Base-by-base conservation (phyloP, 2,113 vertebrate species). In the Dipodomys ordii region DNA sequence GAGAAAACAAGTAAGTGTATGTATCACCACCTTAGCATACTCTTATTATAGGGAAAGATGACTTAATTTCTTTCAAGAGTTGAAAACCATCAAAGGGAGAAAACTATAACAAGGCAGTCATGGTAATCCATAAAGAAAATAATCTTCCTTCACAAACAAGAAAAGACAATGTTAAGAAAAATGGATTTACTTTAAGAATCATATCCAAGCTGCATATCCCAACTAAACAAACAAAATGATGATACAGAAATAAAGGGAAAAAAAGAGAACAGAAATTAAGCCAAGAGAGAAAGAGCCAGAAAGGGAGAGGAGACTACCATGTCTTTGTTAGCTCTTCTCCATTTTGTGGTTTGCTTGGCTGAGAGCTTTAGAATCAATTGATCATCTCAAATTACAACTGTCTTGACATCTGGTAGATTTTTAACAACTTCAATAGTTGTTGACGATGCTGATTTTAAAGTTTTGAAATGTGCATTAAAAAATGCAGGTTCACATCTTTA, bases 401-500 rank as follows among this genome's bases (percentile, higher is more conserved):
- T 19, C 28, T 87, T 86, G 49, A 23, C 25, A 67, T 46, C 9
- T 2, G 13, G 10, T 7, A 57, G 46, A 69, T 39, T 32, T 35
- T 65, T 88, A 95, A 94, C 7, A n/a, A 62, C 39, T 87, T 53
- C 91, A 25, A 83, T 5, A 28, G 39, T 19, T 46, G 4, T 30
- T 72, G 39, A 16, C 35, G 49, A 73, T 1, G 23, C 39, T 53
- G 16, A 87, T 86, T 83, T 83, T 62, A 76, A 74, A 67, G 16
- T 64, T 80, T 89, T n/a, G 13, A 90, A 90, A 79, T 78, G 39
- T 91, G 28, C 39, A 68, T 90, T 11, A 80, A 83, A 16, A 92
- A 93, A 80, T 27, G 0, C 64, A 23, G 1, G 23, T 57, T 76
- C 39, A 20, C 28, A 76, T 77, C 92, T 57, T 68, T 32, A 78